Evolutionary conservation across 2,797 vertebrate species (phyloP).

Genomic region (Luscinia luscinia): DNA sequence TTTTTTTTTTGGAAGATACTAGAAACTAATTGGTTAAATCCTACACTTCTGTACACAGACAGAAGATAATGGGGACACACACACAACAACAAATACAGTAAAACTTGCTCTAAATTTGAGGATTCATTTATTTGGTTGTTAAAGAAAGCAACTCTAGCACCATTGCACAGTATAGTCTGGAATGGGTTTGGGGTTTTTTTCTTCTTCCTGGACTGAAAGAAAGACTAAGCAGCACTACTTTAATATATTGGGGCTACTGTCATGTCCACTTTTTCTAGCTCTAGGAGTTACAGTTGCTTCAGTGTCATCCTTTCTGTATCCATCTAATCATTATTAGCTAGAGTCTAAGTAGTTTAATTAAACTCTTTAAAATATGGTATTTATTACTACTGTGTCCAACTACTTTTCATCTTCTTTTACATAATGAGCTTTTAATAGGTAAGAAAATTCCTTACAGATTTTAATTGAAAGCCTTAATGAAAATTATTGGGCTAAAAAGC

Average conservation of each 20-base stretch:
- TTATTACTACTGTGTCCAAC: neutral
- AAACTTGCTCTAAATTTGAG: neutral
- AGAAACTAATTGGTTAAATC: neutral
- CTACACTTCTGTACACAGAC: neutral
- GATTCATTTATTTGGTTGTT: neutral
- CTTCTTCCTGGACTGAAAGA: neutral
- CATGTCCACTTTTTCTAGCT: accelerated
- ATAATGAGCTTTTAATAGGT: neutral
- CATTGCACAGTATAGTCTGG: neutral
- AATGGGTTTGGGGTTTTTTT: neutral
- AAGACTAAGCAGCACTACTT: neutral
- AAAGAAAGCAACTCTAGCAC: neutral
- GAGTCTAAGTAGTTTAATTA: neutral
- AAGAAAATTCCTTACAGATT: neutral
- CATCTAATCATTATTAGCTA: neutral
- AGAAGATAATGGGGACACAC: neutral
- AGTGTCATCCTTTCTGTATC: neutral
- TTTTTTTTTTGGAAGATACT: neutral
- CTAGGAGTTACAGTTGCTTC: neutral
- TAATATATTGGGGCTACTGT: neutral
- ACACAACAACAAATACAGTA: neutral
- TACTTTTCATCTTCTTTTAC: neutral
- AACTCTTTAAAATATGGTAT: neutral
- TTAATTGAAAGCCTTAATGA: neutral
- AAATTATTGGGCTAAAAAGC: neutral